Evolutionary conservation across 2,888 invertebrate species (phyloP), one percentile per base, ranked within the genome.

Genomic region (Cheilosia urbana): DNA sequence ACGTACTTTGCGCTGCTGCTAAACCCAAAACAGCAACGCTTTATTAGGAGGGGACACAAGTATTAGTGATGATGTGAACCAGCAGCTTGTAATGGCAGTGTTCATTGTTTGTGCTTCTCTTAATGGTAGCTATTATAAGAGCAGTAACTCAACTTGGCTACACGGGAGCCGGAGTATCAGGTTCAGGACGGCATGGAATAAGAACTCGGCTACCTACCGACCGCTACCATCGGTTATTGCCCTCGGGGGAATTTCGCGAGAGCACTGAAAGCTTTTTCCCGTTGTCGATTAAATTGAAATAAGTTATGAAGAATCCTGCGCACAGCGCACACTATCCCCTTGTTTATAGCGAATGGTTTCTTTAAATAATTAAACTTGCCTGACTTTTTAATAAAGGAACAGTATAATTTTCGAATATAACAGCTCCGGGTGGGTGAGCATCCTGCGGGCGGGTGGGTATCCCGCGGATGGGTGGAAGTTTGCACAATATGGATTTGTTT

Each of bases 161-260:
- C 30, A 27, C 27, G 5, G 21, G 21, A 21, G 21, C 45, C 27
- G 37, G 49, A 49, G 71, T 24, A 60, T 40, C 24, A 51, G 49
- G 2, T 27, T 27, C 27, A 40, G 11, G 17, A 57, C 24, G 42
- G 49, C 19, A 30, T 51, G 42, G 49, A 19, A 21, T 60, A 49
- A 49, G 37, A 51, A 42, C 53, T 62, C 62, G 47, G 27, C 34
- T 34, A 45, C 37, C 34, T 13, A 37, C 27, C n/a, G n/a, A n/a
- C n/a, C n/a, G n/a, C 27, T 34, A 34, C 27, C 37, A 57, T 53
- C 65, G 75, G 75, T 75, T 75, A 75, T 75, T 75, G 75, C 75
- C 75, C 65, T 45, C 65, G 57, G 65, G 75, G 57, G 65, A 65
- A 75, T 9, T 40, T 49, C 34, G 57, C 55, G 57, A 58, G 75